Evolutionary conservation across 2,888 invertebrate genomes (phyloP), one percentile per base, ranked within the genome.

Genomic region (Orthosia gothica): DNA sequence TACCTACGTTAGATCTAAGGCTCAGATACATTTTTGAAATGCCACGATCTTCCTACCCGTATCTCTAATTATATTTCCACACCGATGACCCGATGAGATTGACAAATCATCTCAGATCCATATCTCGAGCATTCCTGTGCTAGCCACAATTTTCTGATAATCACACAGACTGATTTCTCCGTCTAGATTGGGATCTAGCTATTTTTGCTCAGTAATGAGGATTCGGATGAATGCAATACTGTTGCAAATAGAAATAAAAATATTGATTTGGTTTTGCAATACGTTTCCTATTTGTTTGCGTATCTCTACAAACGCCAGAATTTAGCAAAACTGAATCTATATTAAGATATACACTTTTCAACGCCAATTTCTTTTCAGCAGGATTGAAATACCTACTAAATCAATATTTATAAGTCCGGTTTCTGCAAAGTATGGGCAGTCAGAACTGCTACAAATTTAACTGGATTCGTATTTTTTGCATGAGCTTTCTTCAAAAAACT

Each of bases 21-120:
- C n/a, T 45, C 40, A 49, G 76, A 16, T 76, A 61, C n/a, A 76
- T 61, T 82, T 77, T 50, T 49, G 55, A 84, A 81, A 81, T 84
- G 63, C 81, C 85, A 68, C 15, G 49, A 32, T 64, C 13, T 65
- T 49, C 57, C 49, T 59, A 13, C 16, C 47, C 54, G 49, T 12
- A 58, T 64, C 68, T 81, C 61, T 77, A 71, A 78, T 83, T 74
- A 73, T 69, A 70, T 87, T 81, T 75, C 84, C 55, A 64, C 88
- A 86, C 58, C 70, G 87, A 77, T 86, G 86, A 81, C 76, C 88
- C 61, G 73, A 18, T 52, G 52, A 47, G 67, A 86, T 85, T 78
- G 83, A 81, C 81, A 70, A 81, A 72, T 70, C 74, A 61, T 64
- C 70, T 70, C 68, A 59, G 85, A 85, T 85, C 45, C 54, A 58